Percentiles rank a stretch among this genome's conserved stretches.
Conservation (phyloP, 2,888 invertebrate genomes). For the Eupelmus urozonus region DNA sequence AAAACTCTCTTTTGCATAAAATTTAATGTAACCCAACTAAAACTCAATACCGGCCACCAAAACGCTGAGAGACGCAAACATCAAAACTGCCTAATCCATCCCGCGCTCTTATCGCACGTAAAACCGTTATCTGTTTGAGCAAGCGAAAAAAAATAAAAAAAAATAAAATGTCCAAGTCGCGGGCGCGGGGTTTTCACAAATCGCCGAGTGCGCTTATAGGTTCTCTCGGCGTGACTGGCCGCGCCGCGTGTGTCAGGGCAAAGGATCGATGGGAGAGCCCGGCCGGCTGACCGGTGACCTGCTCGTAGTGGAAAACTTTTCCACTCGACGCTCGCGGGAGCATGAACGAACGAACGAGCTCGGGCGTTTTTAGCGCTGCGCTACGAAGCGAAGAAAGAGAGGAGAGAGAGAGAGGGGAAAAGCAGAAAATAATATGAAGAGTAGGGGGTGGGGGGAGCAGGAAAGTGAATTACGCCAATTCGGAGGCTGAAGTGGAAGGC, state of each 20-base stretch:
- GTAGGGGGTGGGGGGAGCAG: constrained; percentile 33
- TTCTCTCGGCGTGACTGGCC: too few species aligned
- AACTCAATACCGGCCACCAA: too few species aligned
- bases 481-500: constrained; percentile 14
- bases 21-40: too few species aligned
- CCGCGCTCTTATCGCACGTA: too few species aligned
- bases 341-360: constrained; percentile 15
- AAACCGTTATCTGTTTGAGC: too few species aligned
- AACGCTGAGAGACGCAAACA: too few species aligned
- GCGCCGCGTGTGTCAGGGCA: constrained; percentile 16
- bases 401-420: constrained; percentile 60
- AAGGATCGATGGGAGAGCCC: constrained; percentile 32
- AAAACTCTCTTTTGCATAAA: too few species aligned
- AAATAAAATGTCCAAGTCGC: too few species aligned
- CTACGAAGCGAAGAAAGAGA: neutral
- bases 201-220: too few species aligned
- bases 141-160: too few species aligned
- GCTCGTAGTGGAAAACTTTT: constrained; percentile 52
- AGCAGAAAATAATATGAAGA: constrained; percentile 70
- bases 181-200: too few species aligned
- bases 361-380: neutral
- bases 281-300: neutral
- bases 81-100: too few species aligned
- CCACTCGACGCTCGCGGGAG: constrained; percentile 40
- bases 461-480: constrained; percentile 66